phyloP scores from a whole-genome alignment of 2,888 invertebrate genomes.

The Scaptomyza polygonia region DNA sequence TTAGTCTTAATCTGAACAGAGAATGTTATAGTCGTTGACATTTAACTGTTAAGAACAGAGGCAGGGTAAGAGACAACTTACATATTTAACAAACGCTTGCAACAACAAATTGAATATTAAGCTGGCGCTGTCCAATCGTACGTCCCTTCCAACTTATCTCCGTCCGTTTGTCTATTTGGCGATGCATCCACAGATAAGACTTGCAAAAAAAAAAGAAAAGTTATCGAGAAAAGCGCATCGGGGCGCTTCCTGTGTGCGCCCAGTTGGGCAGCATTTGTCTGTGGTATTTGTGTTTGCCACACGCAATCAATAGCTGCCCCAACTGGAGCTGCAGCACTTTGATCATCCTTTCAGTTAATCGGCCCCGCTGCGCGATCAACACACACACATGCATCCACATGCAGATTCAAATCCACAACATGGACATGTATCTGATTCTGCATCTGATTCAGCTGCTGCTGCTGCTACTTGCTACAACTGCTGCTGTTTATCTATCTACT shows the following conservation, averaged over 20 bases:
- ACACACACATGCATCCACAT: constrained; percentile 63
- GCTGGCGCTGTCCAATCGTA: constrained; percentile 48
- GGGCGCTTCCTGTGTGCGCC: constrained; percentile 26
- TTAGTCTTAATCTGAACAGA: background rate
- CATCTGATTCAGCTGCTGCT: constrained; percentile 34
- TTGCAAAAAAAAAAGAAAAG: constrained; percentile 54
- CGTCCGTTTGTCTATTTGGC: constrained; percentile 1
- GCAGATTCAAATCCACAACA: constrained; percentile 50
- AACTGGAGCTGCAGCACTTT: constrained; percentile 66
- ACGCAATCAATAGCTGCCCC: constrained; percentile 69
- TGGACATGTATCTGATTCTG: constrained; percentile 50
- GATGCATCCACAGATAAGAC: constrained; percentile 30
- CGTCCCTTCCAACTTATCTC: constrained; percentile 3
- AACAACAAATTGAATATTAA: constrained; percentile 74
- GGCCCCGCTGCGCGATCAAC: constrained; percentile 67
- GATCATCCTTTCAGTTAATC: constrained; percentile 77
- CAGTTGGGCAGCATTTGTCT: constrained; percentile 51
- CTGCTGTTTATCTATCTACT: constrained; percentile 70
- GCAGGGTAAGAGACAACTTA: constrained; percentile 5
- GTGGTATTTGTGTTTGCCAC: constrained; percentile 60
- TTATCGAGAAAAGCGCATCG: constrained; percentile 56
- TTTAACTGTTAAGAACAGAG: background rate
- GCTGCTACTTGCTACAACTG: constrained; percentile 13
- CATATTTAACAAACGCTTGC: constrained; percentile 66
- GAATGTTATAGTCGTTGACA: background rate